Percentiles rank a stretch among this genome's conserved stretches.
Conservation (phyloP, 2,888 invertebrate species). For the Spisula subtruncata region DNA sequence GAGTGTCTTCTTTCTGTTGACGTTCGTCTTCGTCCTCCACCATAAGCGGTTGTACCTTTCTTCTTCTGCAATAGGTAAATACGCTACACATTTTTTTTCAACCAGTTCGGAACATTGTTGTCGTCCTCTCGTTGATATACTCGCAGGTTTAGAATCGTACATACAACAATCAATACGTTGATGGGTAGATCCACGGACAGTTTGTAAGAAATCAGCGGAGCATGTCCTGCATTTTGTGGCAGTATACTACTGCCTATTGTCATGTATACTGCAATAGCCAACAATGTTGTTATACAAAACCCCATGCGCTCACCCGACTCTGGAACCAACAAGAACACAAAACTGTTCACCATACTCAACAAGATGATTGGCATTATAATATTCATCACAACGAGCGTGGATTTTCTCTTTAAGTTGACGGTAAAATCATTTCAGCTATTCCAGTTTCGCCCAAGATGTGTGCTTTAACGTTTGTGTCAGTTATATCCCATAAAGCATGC, state of each 20-base stretch:
- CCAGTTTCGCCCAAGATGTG: neutral
- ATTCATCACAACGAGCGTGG: conserved; percentile 26
- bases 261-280: conserved; percentile 52
- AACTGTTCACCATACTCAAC: conserved; percentile 30
- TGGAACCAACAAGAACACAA: conserved; percentile 33
- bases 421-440: conserved; percentile 36
- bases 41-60: neutral
- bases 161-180: conserved; percentile 65
- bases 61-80: neutral
- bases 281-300: conserved; percentile 38
- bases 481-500: conserved; percentile 41
- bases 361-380: conserved; percentile 45
- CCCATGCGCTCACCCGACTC: conserved; percentile 47
- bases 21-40: neutral
- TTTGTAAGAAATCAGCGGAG: conserved; percentile 72
- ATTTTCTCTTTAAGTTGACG: conserved; percentile 39
- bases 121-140: conserved; percentile 65
- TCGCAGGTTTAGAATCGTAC: conserved; percentile 67
- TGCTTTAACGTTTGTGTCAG: neutral
- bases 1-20: neutral
- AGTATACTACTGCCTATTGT: conserved; percentile 71
- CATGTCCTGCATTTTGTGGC: conserved; percentile 67
- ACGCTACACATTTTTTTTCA: conserved; percentile 21
- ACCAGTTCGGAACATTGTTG: conserved; percentile 32
- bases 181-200: conserved; percentile 67